These are phyloP conservation scores for Casuarius casuarius DNA, from an alignment of 2,113 vertebrate genomes.

Conservation along the genomic window DNA sequence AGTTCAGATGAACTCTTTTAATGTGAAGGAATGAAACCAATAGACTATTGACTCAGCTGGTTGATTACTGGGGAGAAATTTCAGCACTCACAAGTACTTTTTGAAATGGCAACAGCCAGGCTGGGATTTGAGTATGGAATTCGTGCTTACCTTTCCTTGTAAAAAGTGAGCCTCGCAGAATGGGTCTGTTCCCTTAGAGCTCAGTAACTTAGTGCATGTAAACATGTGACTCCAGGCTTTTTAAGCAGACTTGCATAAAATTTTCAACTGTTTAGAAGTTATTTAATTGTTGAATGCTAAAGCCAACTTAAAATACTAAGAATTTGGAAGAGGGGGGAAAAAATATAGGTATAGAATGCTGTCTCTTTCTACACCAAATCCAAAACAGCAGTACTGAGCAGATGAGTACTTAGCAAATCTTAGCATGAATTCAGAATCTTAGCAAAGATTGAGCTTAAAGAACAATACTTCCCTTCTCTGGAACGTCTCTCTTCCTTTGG, in stretches of 20 bases:
- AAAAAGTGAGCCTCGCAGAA: not conserved
- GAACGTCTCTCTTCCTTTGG: not conserved
- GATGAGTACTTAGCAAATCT: no score
- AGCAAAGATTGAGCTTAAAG: not conserved
- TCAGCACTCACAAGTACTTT: not conserved
- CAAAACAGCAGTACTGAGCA: not conserved
- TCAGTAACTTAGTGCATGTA: not conserved
- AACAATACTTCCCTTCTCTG: not conserved
- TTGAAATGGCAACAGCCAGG: not conserved
- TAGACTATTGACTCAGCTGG: not conserved
- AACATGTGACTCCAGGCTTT: not conserved
- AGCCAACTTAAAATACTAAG: not conserved
- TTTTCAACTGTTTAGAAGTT: not conserved
- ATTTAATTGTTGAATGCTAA: not conserved
- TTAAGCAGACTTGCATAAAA: not conserved
- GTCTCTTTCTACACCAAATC: not conserved
- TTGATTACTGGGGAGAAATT: not conserved
- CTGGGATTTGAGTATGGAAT: not conserved
- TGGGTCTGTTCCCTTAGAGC: not conserved
- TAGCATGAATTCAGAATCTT: no score
- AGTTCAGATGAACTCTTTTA: slow-evolving; percentile 36
- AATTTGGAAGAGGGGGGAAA: not conserved
- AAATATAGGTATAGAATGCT: not conserved
- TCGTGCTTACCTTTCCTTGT: not conserved
- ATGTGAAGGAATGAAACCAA: not conserved